A percentile compares a stretch with the other conserved stretches of the same genome.
Evolutionary conservation across 2,113 vertebrate genomes (phyloP).

Genomic region (Nerophis lumbriciformis): DNA sequence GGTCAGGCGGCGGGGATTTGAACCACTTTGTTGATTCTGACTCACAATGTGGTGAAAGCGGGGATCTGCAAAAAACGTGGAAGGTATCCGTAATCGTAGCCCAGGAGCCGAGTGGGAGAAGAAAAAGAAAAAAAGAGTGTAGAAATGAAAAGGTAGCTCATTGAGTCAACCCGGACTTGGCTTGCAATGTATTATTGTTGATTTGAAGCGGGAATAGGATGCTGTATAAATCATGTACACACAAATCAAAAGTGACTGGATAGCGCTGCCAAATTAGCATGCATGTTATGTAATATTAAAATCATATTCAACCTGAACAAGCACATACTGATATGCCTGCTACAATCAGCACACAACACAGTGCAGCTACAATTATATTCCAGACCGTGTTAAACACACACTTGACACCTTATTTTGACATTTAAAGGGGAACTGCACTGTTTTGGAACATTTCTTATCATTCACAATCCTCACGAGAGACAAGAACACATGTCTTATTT

Average conservation of each 20-base stretch:
- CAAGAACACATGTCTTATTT: too few species aligned
- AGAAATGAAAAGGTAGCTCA: neutral
- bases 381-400: too few species aligned
- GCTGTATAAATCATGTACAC: neutral
- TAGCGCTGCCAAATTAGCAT: neutral
- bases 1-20: constrained; percentile 16
- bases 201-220: neutral
- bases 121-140: constrained; percentile 4
- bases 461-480: too few species aligned
- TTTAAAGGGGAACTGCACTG: too few species aligned
- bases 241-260: neutral
- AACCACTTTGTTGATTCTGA: constrained; percentile 27
- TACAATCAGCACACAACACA: too few species aligned
- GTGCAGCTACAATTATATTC: too few species aligned
- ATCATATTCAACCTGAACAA: too few species aligned
- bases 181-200: neutral
- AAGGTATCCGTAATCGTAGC: constrained; percentile 9
- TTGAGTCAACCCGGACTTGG: neutral
- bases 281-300: too few species aligned
- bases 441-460: too few species aligned
- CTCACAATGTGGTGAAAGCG: constrained; percentile 25
- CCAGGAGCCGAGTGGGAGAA: neutral
- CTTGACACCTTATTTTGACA: too few species aligned
- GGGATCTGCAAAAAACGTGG: constrained; percentile 16
- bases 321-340: too few species aligned